Conservation (phyloP, 2,888 invertebrate species). For the Hololepta plana region DNA sequence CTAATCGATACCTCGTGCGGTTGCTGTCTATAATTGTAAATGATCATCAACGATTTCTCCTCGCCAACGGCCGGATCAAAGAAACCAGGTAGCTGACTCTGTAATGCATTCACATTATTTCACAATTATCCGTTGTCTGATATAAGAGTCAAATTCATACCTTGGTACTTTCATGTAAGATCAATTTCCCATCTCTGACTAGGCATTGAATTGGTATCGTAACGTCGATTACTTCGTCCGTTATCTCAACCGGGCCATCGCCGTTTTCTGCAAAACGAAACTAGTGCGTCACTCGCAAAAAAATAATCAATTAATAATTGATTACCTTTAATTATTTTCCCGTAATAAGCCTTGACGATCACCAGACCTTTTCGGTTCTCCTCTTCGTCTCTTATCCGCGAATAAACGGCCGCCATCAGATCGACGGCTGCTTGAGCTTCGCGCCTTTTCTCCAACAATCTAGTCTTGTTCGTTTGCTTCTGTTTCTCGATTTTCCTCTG, state of each 20-base stretch:
- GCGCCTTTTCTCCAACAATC: constrained; percentile 57
- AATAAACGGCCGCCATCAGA: constrained; percentile 81
- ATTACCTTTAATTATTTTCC: too few species aligned
- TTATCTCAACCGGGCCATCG: constrained; percentile 14
- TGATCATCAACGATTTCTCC: constrained; percentile 69
- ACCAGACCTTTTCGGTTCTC: constrained; percentile 67
- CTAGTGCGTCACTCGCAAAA: constrained; percentile 3
- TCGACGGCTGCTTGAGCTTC: constrained; percentile 78
- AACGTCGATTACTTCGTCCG: constrained; percentile 62
- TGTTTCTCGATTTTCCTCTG: constrained; percentile 66
- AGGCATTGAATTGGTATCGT: constrained; percentile 90
- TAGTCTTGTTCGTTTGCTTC: constrained; percentile 60
- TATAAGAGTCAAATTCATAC: constrained; percentile 28
- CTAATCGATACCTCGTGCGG: constrained; percentile 61
- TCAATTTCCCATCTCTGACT: constrained; percentile 77
- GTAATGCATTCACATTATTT: constrained; percentile 22
- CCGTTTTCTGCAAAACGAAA: constrained; percentile 11
- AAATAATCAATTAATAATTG: not conserved
- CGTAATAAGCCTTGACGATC: constrained; percentile 69
- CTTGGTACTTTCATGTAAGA: constrained; percentile 72
- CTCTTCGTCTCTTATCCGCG: constrained; percentile 66
- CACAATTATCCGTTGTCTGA: not conserved
- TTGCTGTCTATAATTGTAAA: constrained; percentile 68
- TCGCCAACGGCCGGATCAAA: constrained; percentile 92
- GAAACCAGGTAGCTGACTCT: constrained; percentile 92